Base-by-base conservation (phyloP, 2,888 invertebrate genomes). In the Alviniconcha strummeri region DNA sequence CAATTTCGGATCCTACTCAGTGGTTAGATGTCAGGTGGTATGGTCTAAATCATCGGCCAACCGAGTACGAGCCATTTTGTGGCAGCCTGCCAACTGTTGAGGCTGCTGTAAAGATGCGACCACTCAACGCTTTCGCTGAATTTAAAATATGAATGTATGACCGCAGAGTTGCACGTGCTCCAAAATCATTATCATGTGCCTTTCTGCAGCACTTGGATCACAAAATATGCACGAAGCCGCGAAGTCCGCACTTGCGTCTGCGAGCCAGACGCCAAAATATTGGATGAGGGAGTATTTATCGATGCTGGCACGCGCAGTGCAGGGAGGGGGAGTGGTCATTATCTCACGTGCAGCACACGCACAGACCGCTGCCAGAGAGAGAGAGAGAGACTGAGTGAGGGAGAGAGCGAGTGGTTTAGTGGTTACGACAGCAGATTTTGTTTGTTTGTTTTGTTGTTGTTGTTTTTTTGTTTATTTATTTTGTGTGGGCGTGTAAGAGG, bases 211-310 rank as follows among this genome's bases (percentile, higher is more conserved):
- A 11, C 8, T 11, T 60, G 9, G 60, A 60, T 60, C 13, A 13
- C 60, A 60, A 60, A 60, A 60, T 11, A 77, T 15, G 77, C 19
- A 17, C 15, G 78, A 56, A 13, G 36, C 64, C 78, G 57, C 36
- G 64, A 17, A 64, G 64, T 13, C 69, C 69, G 6, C 8, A 60
- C 0, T 8, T 8, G 9, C 60, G 60, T 60, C 60, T 60, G 60
- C 60, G 60, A 60, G 60, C 13, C 60, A 13, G 60, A 60, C 13
- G 9, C 60, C 60, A 60, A 60, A 78, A 78, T 78, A 78, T 78
- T 81, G 84, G 80, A 81, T 81, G 76, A 76, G 64, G 74, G 71
- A 81, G 74, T 60, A 17, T 81, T 81, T 57, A 81, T 57, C 57
- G 78, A 78, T 60, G 78, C 78, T 64, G n/a, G 78, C 78, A 78